Evolutionary conservation across 2,888 invertebrate species (phyloP).

Genomic region (Trissolcus japonicus): DNA sequence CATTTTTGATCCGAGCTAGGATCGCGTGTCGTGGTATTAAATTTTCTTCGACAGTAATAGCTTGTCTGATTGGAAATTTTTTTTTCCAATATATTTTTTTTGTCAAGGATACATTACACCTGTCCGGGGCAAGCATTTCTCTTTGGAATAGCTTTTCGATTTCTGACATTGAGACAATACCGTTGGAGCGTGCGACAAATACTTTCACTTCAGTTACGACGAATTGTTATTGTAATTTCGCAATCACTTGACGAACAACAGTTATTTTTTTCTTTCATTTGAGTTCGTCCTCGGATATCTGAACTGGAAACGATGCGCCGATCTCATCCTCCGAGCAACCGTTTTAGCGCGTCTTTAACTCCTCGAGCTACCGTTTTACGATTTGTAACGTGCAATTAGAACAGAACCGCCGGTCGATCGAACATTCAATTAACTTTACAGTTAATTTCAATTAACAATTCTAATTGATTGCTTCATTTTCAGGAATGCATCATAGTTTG

Average conservation of each 20-base stretch:
- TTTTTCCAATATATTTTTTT: constrained; percentile 9
- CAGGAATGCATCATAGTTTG: constrained; percentile 96
- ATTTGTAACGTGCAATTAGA: no score
- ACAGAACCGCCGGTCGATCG: no score
- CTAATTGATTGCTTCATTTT: constrained; percentile 49
- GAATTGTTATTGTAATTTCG: constrained; percentile 25
- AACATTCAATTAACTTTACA: neutral
- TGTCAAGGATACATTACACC: neutral
- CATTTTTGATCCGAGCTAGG: neutral
- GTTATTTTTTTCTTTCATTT: neutral
- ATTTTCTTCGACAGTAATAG: constrained; percentile 24
- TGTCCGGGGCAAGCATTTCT: constrained; percentile 18
- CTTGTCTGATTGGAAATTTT: constrained; percentile 9
- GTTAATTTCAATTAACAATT: constrained; percentile 2
- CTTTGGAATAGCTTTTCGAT: constrained; percentile 24
- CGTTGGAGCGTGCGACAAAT: constrained; percentile 30
- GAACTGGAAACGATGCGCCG: neutral
- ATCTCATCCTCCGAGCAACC: neutral
- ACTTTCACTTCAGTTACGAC: constrained; percentile 42
- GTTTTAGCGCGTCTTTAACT: no score
- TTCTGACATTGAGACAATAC: constrained; percentile 37
- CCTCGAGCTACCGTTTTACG: no score
- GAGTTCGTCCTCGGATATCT: neutral
- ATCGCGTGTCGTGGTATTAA: constrained; percentile 11
- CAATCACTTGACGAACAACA: constrained; percentile 11